A percentile compares a stretch with the other conserved stretches of the same genome.
phyloP scores from a whole-genome alignment of 2,797 vertebrate genomes.

The Rhabdomys pumilio region DNA sequence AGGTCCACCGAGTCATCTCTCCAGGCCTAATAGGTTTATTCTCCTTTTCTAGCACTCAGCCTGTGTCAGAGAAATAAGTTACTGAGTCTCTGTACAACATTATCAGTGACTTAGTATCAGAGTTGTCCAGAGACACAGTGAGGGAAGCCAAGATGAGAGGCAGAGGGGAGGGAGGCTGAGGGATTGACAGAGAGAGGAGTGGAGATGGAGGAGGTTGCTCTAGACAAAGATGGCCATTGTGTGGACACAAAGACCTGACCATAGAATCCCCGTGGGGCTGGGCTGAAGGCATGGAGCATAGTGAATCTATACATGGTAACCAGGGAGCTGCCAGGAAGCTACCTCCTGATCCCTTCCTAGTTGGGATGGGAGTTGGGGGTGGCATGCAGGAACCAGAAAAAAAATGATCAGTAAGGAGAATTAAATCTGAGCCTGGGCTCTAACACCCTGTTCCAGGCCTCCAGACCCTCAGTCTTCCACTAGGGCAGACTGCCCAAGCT shows the following conservation, averaged over 20 bases:
- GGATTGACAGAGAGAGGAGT: not conserved
- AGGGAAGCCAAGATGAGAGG: slow-evolving; percentile 31
- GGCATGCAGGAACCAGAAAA: not conserved
- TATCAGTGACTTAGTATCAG: slow-evolving; percentile 6
- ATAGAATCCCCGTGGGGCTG: slow-evolving; percentile 57
- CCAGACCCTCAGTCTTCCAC: not conserved
- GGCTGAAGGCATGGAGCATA: slow-evolving; percentile 20
- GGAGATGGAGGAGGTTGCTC: slow-evolving; percentile 31
- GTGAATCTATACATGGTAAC: not conserved
- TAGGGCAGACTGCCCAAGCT: not conserved
- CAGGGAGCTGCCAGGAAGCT: not conserved
- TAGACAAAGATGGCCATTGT: slow-evolving; percentile 82
- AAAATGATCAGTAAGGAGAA: slow-evolving; percentile 57
- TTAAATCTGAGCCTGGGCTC: not conserved
- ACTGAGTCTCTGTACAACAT: not conserved
- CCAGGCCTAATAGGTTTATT: not conserved
- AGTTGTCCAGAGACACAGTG: not conserved
- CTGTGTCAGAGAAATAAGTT: slow-evolving; percentile 1
- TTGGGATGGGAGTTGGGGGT: not conserved
- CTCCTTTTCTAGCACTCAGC: not conserved
- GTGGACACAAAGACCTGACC: slow-evolving; percentile 76
- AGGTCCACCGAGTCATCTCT: not conserved
- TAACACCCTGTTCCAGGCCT: not conserved
- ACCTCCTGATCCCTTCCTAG: slow-evolving; percentile 24
- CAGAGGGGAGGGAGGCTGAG: not conserved